These are phyloP conservation scores for Luffia ferchaultella DNA, from an alignment of 2,888 invertebrate genomes.

Conservation along the genomic window DNA sequence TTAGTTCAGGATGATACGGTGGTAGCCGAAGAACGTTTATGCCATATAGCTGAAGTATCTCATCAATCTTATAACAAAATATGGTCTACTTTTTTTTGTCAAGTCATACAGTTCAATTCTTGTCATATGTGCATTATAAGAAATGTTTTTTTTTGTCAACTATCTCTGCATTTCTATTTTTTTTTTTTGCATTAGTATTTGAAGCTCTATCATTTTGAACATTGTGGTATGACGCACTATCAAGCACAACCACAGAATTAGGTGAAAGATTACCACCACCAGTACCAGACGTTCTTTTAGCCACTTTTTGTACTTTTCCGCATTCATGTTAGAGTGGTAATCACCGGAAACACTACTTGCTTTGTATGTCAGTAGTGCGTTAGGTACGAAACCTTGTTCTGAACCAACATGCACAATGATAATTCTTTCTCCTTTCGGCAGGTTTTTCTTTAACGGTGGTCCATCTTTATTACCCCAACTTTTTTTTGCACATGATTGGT, in stretches of 20 bases:
- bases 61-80: slow-evolving; percentile 2
- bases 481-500: slow-evolving; percentile 14
- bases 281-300: slow-evolving; percentile 8
- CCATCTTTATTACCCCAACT: slow-evolving; percentile 13
- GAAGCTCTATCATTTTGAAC: slow-evolving; percentile 7
- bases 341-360: slow-evolving; percentile 7
- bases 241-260: slow-evolving; percentile 8
- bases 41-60: neutral
- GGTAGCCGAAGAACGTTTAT: slow-evolving; percentile 3
- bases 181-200: slow-evolving; percentile 9
- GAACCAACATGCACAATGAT: slow-evolving; percentile 6
- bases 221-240: slow-evolving; percentile 10
- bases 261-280: slow-evolving; percentile 6
- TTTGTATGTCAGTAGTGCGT: slow-evolving; percentile 9
- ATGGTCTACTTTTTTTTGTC: slow-evolving; percentile 1
- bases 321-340: slow-evolving; percentile 11
- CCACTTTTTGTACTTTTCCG: slow-evolving; percentile 12
- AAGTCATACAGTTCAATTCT: slow-evolving; percentile 7
- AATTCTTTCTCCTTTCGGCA: slow-evolving; percentile 12
- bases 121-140: slow-evolving; percentile 3
- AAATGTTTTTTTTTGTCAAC: slow-evolving; percentile 7
- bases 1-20: slow-evolving; percentile 3
- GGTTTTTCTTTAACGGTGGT: slow-evolving; percentile 13
- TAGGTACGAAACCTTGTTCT: slow-evolving; percentile 8
- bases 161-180: slow-evolving; percentile 10